A percentile compares a stretch with the other conserved stretches of the same genome.
Evolutionary conservation across 2,888 invertebrate species (phyloP).

Genomic region (Tubulanus polymorphus): DNA sequence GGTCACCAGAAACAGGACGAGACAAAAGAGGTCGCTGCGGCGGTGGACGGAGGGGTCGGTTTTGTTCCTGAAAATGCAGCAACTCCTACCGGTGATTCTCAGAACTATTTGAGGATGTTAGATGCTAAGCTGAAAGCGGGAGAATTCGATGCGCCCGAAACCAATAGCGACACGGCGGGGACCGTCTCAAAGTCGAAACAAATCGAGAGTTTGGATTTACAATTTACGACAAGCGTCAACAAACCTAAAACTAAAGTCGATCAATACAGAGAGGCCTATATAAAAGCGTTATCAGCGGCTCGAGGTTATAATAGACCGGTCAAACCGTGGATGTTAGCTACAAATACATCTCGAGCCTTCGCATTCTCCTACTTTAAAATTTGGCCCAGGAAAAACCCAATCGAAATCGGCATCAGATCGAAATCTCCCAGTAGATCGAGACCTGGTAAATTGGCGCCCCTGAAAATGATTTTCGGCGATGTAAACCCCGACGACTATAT

Average conservation of each 20-base stretch:
- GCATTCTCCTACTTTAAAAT: neutral
- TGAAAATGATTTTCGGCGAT: conserved; percentile 6
- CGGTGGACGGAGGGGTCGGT: too few species aligned
- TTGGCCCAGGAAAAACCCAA: neutral
- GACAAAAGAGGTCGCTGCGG: too few species aligned
- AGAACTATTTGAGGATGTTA: too few species aligned
- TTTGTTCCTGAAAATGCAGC: too few species aligned
- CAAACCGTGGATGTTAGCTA: conserved; percentile 3
- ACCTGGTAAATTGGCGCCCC: neutral
- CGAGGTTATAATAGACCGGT: neutral
- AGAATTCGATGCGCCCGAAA: neutral
- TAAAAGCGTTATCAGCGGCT: neutral
- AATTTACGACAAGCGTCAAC: too few species aligned
- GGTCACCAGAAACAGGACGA: too few species aligned
- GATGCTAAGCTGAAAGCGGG: too few species aligned
- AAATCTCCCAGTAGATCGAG: neutral
- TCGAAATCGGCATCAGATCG: neutral
- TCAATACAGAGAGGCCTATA: neutral
- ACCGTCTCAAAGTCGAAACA: neutral
- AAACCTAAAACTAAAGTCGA: neutral
- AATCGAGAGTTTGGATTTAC: neutral
- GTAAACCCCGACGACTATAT: conserved; percentile 6
- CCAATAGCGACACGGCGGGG: neutral
- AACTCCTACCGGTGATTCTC: too few species aligned
- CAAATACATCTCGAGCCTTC: neutral